Conservation (phyloP, 2,797 vertebrate genomes). For the Leucoraja ocellata region DNA sequence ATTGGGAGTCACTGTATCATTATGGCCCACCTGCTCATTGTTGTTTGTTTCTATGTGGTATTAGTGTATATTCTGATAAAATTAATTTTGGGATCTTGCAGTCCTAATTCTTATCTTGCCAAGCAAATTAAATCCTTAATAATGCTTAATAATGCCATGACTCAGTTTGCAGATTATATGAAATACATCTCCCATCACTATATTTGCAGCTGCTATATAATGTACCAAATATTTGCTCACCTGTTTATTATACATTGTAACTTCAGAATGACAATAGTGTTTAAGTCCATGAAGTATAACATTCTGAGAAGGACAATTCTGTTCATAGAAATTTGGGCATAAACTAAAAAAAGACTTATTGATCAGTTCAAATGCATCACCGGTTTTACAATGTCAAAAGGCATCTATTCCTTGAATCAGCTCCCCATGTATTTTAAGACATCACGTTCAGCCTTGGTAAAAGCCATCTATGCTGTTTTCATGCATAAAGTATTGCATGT, state of each 20-base stretch:
- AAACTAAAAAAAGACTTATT: constrained; percentile 10
- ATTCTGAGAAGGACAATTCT: background rate
- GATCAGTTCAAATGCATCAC: constrained; percentile 28
- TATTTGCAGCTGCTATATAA: background rate
- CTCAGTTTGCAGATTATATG: background rate
- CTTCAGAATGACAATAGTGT: background rate
- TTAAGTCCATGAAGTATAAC: background rate
- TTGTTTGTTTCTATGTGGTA: background rate
- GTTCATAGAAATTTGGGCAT: background rate
- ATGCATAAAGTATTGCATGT: constrained; percentile 22
- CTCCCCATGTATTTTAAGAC: constrained; percentile 22
- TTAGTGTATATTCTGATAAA: background rate
- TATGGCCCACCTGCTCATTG: background rate
- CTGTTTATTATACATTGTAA: background rate
- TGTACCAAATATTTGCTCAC: background rate
- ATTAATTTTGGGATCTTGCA: background rate
- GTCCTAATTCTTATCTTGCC: background rate
- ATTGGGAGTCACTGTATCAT: background rate
- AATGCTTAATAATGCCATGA: background rate
- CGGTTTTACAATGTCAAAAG: constrained; percentile 21
- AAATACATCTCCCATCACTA: background rate
- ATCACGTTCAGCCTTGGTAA: constrained; percentile 34
- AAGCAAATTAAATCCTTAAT: background rate
- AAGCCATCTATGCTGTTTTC: constrained; percentile 24
- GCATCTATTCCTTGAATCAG: constrained; percentile 30